Conservation (phyloP, 2,888 invertebrate genomes). For the Chromoteleia sp. region DNA sequence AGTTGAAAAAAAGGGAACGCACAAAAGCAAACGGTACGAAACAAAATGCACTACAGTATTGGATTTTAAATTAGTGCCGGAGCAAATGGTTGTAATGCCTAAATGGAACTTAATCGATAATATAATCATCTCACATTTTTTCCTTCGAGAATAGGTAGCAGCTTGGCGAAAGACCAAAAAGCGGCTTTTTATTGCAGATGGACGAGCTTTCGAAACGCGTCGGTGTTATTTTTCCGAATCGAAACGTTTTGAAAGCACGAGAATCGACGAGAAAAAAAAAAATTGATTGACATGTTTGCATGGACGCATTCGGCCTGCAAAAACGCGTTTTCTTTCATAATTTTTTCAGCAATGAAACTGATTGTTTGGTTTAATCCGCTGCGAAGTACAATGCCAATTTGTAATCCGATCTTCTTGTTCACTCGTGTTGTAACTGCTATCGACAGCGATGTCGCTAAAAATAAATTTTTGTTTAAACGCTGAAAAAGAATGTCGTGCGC, state of each 20-base stretch:
- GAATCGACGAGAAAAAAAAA: neutral
- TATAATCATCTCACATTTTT: neutral
- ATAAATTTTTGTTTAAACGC: no score
- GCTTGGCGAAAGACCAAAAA: no score
- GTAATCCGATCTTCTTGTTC: slow-evolving; percentile 7
- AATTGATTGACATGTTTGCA: slow-evolving; percentile 28
- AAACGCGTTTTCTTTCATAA: slow-evolving; percentile 12
- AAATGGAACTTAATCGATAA: neutral
- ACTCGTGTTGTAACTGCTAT: slow-evolving; percentile 20
- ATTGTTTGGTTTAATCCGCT: no score
- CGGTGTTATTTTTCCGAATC: slow-evolving; percentile 3
- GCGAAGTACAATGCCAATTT: neutral
- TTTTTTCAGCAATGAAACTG: neutral
- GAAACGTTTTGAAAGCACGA: slow-evolving; percentile 4
- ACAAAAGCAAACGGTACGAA: slow-evolving; percentile 1
- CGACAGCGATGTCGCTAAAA: neutral
- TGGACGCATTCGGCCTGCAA: no score
- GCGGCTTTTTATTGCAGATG: slow-evolving; percentile 16
- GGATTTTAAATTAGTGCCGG: neutral
- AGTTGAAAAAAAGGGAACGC: slow-evolving; percentile 1
- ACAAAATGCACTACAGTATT: neutral
- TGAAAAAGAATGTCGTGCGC: no score
- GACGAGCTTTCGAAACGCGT: neutral
- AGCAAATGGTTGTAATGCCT: neutral
- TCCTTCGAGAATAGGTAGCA: no score